Evolutionary conservation across 2,797 vertebrate genomes (phyloP).

Genomic region (Rousettus madagascariensis): DNA sequence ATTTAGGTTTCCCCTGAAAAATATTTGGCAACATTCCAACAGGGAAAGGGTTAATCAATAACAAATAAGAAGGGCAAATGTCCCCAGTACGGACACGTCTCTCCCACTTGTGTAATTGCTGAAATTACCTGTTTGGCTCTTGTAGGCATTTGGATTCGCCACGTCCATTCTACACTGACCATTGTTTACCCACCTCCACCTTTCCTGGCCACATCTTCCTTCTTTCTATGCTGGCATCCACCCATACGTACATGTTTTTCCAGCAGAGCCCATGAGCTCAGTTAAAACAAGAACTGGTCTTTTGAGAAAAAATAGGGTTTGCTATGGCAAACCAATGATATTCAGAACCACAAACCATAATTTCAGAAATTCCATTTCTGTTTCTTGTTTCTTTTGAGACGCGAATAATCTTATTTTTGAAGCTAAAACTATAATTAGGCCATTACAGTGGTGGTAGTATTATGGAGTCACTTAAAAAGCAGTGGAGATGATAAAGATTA

Average conservation of each 20-base stretch:
- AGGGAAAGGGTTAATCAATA: background rate
- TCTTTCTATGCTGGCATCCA: constrained; percentile 15
- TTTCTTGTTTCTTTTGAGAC: constrained; percentile 59
- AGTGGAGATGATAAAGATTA: background rate
- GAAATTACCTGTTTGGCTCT: background rate
- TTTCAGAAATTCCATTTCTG: constrained; percentile 55
- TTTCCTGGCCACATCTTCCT: background rate
- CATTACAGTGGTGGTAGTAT: background rate
- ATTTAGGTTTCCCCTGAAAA: background rate
- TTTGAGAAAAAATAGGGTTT: constrained; percentile 33
- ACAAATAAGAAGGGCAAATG: background rate
- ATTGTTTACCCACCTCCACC: background rate
- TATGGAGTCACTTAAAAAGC: constrained; percentile 18
- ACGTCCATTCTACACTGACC: background rate
- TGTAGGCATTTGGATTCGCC: background rate
- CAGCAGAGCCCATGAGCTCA: background rate
- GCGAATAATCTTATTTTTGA: constrained; percentile 54
- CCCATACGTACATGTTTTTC: constrained; percentile 1
- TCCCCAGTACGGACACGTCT: background rate
- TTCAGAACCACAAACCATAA: constrained; percentile 54
- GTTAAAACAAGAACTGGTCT: constrained; percentile 61
- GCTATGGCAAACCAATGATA: constrained; percentile 18
- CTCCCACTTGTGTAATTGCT: background rate
- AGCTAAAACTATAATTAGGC: constrained; percentile 43
- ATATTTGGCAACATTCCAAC: background rate